Evolutionary conservation across 2,797 vertebrate genomes (phyloP).

Genomic region (Alectoris magna): DNA sequence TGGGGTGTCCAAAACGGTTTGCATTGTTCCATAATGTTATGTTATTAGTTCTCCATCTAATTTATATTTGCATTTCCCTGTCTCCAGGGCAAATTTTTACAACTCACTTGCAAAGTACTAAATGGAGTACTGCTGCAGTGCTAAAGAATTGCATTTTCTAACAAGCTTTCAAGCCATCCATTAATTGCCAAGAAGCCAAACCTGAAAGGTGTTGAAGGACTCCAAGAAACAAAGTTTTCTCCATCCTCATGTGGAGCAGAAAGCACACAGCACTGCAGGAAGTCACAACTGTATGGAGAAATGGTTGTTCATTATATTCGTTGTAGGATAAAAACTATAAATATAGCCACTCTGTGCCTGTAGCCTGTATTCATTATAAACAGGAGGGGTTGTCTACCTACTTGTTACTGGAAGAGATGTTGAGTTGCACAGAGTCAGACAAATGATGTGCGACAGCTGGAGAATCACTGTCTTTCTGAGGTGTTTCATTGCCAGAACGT

Average conservation of each 20-base stretch:
- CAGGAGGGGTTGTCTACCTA: background rate
- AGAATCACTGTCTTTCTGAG: background rate
- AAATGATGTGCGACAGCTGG: background rate
- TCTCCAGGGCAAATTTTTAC: constrained; percentile 79
- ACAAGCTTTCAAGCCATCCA: constrained; percentile 33
- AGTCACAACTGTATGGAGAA: background rate
- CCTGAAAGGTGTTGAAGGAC: constrained; percentile 13
- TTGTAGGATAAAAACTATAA: background rate
- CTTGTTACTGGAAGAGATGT: background rate
- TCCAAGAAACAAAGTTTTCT: background rate
- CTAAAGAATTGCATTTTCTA: constrained; percentile 27
- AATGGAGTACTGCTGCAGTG: constrained; percentile 60
- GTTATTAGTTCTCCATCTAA: constrained; percentile 77
- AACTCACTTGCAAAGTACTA: constrained; percentile 72
- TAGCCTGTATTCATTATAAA: background rate
- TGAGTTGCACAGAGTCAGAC: background rate
- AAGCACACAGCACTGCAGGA: background rate
- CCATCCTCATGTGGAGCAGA: background rate
- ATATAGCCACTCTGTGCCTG: background rate
- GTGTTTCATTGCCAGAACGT: background rate
- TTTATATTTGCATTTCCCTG: constrained; percentile 80
- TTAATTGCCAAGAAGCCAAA: background rate
- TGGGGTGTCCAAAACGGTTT: constrained; percentile 75
- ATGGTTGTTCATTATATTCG: background rate
- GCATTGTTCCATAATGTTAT: constrained; percentile 81